phyloP scores from a whole-genome alignment of 1,140 invertebrate species.

The Drosophila watanabei region DNA sequence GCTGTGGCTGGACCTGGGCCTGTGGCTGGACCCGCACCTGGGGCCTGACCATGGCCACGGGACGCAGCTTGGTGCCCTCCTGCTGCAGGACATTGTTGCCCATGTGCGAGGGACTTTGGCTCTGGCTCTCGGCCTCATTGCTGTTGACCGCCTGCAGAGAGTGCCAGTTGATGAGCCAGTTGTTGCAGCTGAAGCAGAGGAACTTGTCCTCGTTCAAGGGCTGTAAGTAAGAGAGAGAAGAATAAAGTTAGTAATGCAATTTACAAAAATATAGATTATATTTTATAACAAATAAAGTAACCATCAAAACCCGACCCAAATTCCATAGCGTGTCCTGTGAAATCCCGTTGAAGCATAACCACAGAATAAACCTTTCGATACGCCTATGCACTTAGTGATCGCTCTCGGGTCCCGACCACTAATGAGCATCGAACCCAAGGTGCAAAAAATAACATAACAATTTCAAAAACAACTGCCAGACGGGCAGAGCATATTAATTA shows the following conservation, averaged over 20 bases:
- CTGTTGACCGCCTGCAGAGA: constrained; percentile 81
- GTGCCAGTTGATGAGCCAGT: constrained; percentile 85
- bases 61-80: constrained; percentile 34
- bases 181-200: constrained; percentile 85
- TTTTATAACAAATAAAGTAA: background rate
- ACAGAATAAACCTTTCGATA: constrained; percentile 49
- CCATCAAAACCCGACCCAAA: constrained; percentile 3
- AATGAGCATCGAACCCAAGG: constrained; percentile 69
- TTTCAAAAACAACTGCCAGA: constrained; percentile 31
- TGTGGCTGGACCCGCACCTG: constrained; percentile 46
- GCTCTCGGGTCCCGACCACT: constrained; percentile 55
- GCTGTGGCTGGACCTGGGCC: background rate
- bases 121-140: constrained; percentile 76
- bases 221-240: constrained; percentile 43
- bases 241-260: background rate
- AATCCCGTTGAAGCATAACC: constrained; percentile 36
- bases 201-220: constrained; percentile 84
- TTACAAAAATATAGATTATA: too few relatives aligned
- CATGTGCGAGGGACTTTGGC: constrained; percentile 77
- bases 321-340: constrained; percentile 6
- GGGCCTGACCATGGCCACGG: constrained; percentile 59
- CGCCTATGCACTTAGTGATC: constrained; percentile 60
- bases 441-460: constrained; percentile 73
- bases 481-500: constrained; percentile 68
- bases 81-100: constrained; percentile 62